Evolutionary conservation across 37 sponge, comb jelly and placozoan genomes (phyloP).

Genomic region (Oopsacas minuta): DNA sequence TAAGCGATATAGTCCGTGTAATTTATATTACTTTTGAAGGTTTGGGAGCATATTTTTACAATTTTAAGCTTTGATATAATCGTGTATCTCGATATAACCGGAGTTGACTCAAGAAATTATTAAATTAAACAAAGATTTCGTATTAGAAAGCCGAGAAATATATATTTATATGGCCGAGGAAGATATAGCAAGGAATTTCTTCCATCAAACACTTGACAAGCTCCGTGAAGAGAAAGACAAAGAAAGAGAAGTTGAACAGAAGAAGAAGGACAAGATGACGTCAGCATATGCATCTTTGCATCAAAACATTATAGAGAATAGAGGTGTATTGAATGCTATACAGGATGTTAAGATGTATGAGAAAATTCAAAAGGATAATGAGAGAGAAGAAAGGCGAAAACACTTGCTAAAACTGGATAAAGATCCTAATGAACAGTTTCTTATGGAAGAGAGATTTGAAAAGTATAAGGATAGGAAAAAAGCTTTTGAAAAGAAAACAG

Average conservation of each 20-base stretch:
- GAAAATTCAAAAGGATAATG: neutral
- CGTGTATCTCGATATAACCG: too few species aligned
- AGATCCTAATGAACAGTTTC: neutral
- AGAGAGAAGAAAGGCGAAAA: neutral
- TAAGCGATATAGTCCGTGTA: too few species aligned
- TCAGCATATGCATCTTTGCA: neutral
- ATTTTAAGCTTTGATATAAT: too few species aligned
- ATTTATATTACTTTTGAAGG: too few species aligned
- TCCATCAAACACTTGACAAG: neutral
- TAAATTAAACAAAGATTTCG: too few species aligned
- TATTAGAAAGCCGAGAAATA: too few species aligned
- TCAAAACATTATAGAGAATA: neutral
- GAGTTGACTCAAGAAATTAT: too few species aligned
- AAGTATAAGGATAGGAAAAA: neutral
- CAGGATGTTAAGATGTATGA: neutral
- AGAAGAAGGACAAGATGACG: neutral
- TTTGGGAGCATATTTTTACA: too few species aligned
- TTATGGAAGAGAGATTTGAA: neutral
- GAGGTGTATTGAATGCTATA: neutral
- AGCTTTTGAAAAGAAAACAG: slow-evolving; percentile 15
- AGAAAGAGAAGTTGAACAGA: neutral
- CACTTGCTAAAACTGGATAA: neutral
- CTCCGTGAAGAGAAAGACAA: neutral
- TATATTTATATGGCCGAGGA: neutral
- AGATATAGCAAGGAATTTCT: neutral